Conservation (phyloP, 1,140 invertebrate species). For the Drosophila punjabiensis region DNA sequence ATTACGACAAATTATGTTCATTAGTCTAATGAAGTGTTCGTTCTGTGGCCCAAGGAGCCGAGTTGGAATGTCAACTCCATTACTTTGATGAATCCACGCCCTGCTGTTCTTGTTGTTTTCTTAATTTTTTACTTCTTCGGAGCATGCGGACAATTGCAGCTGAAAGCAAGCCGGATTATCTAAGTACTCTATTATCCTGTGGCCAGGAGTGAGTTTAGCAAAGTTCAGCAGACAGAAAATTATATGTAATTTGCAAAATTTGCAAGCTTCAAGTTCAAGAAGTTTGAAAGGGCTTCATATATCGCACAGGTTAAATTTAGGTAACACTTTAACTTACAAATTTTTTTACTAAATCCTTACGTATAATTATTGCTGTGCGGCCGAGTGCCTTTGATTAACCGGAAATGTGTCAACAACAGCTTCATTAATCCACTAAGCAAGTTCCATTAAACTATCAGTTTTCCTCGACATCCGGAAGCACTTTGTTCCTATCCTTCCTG, state of each 20-base stretch:
- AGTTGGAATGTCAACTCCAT: conserved; percentile 20
- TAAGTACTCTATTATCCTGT: conserved; percentile 33
- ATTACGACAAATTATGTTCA: conserved; percentile 75
- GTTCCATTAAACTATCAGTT: conserved; percentile 39
- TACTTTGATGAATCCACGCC: conserved; percentile 41
- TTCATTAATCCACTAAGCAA: conserved; percentile 11
- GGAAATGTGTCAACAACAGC: conserved; percentile 11
- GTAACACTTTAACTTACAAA: too few species aligned
- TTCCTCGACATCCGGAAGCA: conserved; percentile 33
- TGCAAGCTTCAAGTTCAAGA: not conserved
- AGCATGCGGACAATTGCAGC: conserved; percentile 27
- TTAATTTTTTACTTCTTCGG: not conserved
- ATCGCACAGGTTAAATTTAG: not conserved
- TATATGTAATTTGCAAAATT: not conserved
- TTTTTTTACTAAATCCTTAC: not conserved
- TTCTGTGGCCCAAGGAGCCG: conserved; percentile 46
- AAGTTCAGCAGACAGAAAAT: conserved; percentile 16
- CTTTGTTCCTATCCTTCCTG: conserved; percentile 26
- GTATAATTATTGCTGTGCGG: too few species aligned
- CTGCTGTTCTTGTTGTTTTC: conserved; percentile 21
- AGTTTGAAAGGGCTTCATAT: not conserved
- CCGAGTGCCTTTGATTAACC: conserved; percentile 16
- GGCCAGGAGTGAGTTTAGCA: not conserved
- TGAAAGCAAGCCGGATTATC: not conserved
- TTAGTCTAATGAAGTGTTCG: conserved; percentile 77